A percentile compares a stretch with the other conserved stretches of the same genome.
phyloP scores from a whole-genome alignment of 2,888 invertebrate genomes.

The Myopa tessellatipennis region DNA sequence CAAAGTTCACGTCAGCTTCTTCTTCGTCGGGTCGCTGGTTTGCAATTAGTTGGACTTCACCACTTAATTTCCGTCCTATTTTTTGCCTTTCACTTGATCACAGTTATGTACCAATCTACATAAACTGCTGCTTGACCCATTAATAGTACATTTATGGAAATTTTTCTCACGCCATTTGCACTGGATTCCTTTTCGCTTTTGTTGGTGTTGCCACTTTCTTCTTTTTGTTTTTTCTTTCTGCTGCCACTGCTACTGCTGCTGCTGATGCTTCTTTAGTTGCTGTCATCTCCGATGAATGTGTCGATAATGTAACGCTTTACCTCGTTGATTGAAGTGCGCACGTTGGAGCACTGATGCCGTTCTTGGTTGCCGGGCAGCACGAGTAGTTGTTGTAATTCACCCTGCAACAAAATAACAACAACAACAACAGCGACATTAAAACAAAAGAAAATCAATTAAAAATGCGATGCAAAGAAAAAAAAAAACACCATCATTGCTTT shows the following conservation, averaged over 20 bases:
- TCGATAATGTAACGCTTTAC: conserved; percentile 68
- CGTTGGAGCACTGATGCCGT: conserved; percentile 65
- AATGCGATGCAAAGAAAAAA: neutral
- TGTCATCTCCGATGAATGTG: conserved; percentile 67
- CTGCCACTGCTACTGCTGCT: neutral
- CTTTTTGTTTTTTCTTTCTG: neutral
- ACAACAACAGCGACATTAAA: conserved; percentile 2
- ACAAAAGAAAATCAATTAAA: neutral
- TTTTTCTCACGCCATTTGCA: neutral
- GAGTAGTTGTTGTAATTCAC: conserved; percentile 65
- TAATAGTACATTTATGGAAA: neutral
- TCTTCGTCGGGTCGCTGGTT: no score
- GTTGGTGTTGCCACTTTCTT: conserved; percentile 36
- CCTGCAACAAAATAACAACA: conserved; percentile 52
- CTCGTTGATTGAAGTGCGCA: conserved; percentile 66
- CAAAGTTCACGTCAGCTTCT: conserved; percentile 49
- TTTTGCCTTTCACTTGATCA: neutral
- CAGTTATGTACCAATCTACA: neutral
- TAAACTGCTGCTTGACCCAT: neutral
- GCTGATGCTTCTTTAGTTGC: conserved; percentile 55
- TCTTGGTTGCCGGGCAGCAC: conserved; percentile 66
- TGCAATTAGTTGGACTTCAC: neutral
- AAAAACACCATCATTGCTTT: neutral
- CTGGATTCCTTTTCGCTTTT: neutral
- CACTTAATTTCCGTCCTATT: neutral